These are phyloP conservation scores for Rhyzopertha dominica DNA, from an alignment of 1,140 invertebrate genomes.

Conservation along the genomic window DNA sequence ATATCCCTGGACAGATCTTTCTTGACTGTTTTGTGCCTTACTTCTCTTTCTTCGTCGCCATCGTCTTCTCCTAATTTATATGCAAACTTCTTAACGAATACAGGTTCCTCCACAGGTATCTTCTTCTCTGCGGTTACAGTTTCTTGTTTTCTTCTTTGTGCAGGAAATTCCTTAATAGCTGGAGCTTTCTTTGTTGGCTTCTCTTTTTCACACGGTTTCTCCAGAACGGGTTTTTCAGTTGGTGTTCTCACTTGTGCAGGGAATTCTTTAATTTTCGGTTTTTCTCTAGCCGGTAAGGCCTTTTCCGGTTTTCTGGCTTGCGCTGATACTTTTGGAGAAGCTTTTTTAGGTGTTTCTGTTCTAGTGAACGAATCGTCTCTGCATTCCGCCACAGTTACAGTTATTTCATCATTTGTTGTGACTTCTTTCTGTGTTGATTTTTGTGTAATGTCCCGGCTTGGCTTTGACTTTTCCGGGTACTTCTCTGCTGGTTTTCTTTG, in stretches of 20 bases:
- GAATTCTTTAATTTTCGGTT: not conserved
- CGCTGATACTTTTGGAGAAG: not conserved
- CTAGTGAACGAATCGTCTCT: no score
- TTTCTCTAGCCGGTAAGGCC: not conserved
- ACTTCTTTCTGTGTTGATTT: no score
- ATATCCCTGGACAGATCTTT: constrained; percentile 24
- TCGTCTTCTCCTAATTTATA: constrained; percentile 32
- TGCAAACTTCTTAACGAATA: constrained; percentile 36
- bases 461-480: no score
- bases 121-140: constrained; percentile 3
- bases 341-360: constrained; percentile 3
- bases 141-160: constrained; percentile 19
- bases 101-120: constrained; percentile 36
- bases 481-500: constrained; percentile 16
- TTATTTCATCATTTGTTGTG: no score
- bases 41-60: constrained; percentile 19
- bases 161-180: constrained; percentile 18
- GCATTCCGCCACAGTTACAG: no score
- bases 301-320: not conserved
- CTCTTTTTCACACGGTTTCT: constrained; percentile 13
- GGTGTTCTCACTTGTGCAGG: constrained; percentile 1
- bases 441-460: no score
- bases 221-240: constrained; percentile 5
- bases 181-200: constrained; percentile 7
- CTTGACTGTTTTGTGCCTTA: constrained; percentile 24